Base-by-base conservation (phyloP, 2,888 invertebrate genomes). In the Tortrix viridana region DNA sequence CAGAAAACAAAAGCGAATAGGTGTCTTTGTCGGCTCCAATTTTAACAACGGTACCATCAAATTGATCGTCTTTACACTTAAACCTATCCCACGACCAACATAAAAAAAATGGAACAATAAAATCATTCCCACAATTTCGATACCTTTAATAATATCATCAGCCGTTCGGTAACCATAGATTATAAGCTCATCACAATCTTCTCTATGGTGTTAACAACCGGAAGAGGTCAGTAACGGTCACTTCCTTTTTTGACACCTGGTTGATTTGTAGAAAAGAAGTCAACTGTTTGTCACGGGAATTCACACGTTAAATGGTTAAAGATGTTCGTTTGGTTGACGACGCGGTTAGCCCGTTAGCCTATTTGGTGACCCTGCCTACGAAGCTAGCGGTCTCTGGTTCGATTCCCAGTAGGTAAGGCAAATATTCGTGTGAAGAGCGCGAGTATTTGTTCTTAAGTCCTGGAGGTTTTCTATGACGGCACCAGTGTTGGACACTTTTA, bases 181-280 rank as follows among this genome's bases (percentile, higher is more conserved):
- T 70, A 79, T 75, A 79, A 79, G 71, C 67, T 48, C 77, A 80
- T 79, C 79, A 79, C 67, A 71, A 69, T 71, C 71, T 76, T 66
- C 70, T 73, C 72, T 60, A 59, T 67, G 72, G 71, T 71, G 74
- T 69, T 71, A 74, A 74, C 48, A 41, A 68, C 65, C 74, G 77
- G 75, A 77, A 74, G 67, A 69, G 74, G 74, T 72, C 73, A 67
- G 69, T 76, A 74, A 75, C 76, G 76, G 77, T 59, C 38, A 69
- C 72, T 73, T 76, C 72, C 74, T 71, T 49, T 32, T 53, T 65
- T 72, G 59, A 70, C 77, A 79, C 75, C 77, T 74, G 77, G 65
- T 62, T 57, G 52, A 61, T 41, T 75, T 57, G 26, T 26, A 43
- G 16, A 32, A 37, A 49, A 43, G 44, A 52, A 20, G n/a, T 47